These are phyloP conservation scores for Athalia cordata DNA, from an alignment of 2,888 invertebrate genomes.

Conservation along the genomic window DNA sequence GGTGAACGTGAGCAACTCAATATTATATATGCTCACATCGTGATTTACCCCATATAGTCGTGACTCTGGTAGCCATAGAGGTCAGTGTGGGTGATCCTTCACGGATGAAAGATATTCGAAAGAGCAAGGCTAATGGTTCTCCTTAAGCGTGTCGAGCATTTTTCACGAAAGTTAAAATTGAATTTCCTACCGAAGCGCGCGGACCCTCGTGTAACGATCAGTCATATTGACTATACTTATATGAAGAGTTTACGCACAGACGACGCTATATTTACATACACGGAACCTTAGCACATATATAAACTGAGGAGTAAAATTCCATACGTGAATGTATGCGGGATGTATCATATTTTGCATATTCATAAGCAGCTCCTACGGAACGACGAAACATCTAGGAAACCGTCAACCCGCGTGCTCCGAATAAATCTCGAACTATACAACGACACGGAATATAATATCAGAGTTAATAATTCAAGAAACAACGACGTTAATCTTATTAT, in stretches of 20 bases:
- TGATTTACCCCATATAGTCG: neutral
- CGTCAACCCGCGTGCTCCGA: slow-evolving; percentile 56
- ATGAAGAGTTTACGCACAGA: slow-evolving; percentile 23
- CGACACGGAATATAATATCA: slow-evolving; percentile 44
- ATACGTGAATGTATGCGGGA: slow-evolving; percentile 51
- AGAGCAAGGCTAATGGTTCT: slow-evolving; percentile 30
- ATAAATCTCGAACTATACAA: slow-evolving; percentile 52
- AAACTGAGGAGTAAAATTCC: neutral
- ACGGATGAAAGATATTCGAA: slow-evolving; percentile 27
- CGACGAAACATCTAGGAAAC: slow-evolving; percentile 58
- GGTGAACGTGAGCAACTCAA: neutral
- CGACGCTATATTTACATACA: neutral
- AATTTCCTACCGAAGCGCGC: slow-evolving; percentile 49
- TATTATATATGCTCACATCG: neutral
- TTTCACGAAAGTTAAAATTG: slow-evolving; percentile 53
- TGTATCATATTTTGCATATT: slow-evolving; percentile 59
- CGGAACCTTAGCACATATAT: too few relatives aligned
- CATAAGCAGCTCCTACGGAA: slow-evolving; percentile 57
- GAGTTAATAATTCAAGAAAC: slow-evolving; percentile 47
- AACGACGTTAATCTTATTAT: slow-evolving; percentile 33
- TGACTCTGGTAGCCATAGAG: neutral
- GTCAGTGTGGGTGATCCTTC: slow-evolving; percentile 29
- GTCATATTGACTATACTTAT: slow-evolving; percentile 57
- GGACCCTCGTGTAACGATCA: slow-evolving; percentile 58
- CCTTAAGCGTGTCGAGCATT: slow-evolving; percentile 43